A percentile compares a stretch with the other conserved stretches of the same genome.
Conservation (phyloP, 1,140 invertebrate species). For the Macrobrachium rosenbergii region DNA sequence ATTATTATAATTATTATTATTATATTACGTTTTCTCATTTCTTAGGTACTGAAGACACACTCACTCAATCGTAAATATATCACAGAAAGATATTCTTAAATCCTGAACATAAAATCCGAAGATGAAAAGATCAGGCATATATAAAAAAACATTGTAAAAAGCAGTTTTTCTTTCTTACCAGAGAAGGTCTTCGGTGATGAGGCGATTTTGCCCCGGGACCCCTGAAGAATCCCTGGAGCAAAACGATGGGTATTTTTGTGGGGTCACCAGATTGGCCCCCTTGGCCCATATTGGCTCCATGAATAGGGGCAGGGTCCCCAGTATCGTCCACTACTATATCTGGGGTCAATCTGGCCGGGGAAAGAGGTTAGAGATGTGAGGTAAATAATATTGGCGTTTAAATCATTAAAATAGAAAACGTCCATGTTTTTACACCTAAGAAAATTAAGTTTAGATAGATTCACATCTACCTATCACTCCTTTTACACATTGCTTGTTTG, state of each 20-base stretch:
- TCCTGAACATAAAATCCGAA: background rate
- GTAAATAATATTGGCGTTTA: too few relatives aligned
- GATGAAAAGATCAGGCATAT: too few relatives aligned
- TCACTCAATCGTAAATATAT: background rate
- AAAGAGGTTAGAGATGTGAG: background rate
- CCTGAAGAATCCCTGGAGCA: conserved; percentile 53
- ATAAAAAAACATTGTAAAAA: too few relatives aligned
- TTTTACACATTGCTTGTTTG: too few relatives aligned
- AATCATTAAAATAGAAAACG: too few relatives aligned
- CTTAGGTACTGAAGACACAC: conserved; percentile 24
- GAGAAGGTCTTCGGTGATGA: conserved; percentile 51
- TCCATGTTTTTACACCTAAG: too few relatives aligned
- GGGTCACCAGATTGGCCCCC: conserved; percentile 17
- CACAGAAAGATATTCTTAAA: background rate
- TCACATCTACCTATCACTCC: too few relatives aligned
- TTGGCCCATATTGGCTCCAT: background rate
- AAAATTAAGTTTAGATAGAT: too few relatives aligned
- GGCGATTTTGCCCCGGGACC: conserved; percentile 44
- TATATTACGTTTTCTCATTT: conserved; percentile 30
- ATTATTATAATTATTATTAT: conserved; percentile 29
- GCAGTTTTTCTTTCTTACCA: background rate
- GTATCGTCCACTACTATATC: conserved; percentile 47
- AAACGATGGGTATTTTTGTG: conserved; percentile 50
- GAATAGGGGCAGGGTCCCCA: conserved; percentile 9
- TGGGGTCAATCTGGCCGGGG: conserved; percentile 30